Conservation (phyloP, 1,140 invertebrate genomes). For the Amphibalanus amphitrite region DNA sequence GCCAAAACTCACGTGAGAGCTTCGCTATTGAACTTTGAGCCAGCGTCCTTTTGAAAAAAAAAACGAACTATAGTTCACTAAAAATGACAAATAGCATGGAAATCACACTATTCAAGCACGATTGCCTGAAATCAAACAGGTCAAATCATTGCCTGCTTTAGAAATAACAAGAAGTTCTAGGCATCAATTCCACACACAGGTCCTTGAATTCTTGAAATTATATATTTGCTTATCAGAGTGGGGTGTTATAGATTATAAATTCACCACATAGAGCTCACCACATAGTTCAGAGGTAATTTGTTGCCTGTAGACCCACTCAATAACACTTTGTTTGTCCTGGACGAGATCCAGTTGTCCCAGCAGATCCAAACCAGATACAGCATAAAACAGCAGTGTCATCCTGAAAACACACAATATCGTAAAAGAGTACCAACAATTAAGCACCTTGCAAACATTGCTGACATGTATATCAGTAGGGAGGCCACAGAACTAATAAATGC, state of each 20-base stretch:
- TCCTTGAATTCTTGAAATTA: background rate
- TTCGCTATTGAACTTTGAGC: too few species aligned
- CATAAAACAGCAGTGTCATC: conserved; percentile 71
- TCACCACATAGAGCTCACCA: conserved; percentile 29
- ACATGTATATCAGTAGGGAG: too few species aligned
- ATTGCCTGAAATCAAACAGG: background rate
- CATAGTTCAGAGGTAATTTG: conserved; percentile 45
- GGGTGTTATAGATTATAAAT: too few species aligned
- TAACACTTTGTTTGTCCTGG: conserved; percentile 44
- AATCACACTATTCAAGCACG: background rate
- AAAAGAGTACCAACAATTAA: too few species aligned
- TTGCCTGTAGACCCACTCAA: conserved; percentile 77
- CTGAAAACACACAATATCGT: conserved; percentile 42
- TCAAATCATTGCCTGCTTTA: background rate
- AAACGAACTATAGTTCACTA: too few species aligned
- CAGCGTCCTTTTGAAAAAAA: too few species aligned
- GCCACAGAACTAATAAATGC: too few species aligned
- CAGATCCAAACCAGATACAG: conserved; percentile 73
- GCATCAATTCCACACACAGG: background rate
- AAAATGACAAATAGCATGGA: background rate
- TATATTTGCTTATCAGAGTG: background rate
- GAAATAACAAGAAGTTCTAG: background rate
- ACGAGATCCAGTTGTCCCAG: conserved; percentile 51
- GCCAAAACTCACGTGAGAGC: too few species aligned
- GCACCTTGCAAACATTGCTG: too few species aligned